A percentile compares a stretch with the other conserved stretches of the same genome.
These are phyloP conservation scores for Rhagonycha lutea DNA, from an alignment of 2,888 invertebrate genomes.

Conservation along the genomic window DNA sequence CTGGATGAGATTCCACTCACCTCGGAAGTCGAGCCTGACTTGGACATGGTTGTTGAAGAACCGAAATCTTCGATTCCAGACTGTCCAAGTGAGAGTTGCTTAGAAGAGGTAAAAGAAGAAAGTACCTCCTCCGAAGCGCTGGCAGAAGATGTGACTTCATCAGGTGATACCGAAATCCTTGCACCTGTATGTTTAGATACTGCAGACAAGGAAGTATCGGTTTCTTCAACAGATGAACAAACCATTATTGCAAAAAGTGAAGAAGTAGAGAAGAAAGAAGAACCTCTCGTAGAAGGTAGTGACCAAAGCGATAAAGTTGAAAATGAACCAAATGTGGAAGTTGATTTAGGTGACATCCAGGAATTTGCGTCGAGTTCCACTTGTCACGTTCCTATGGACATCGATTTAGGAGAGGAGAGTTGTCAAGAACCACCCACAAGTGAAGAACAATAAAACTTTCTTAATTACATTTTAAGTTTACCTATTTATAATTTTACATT, in stretches of 20 bases:
- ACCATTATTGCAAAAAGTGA: background rate
- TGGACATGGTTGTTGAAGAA: background rate
- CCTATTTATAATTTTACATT: background rate
- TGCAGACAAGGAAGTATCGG: background rate
- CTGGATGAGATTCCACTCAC: background rate
- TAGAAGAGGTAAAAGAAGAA: background rate
- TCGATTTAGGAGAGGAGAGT: slow-evolving; percentile 18
- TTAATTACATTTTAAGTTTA: background rate
- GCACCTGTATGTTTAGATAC: slow-evolving; percentile 56
- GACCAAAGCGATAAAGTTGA: slow-evolving; percentile 40
- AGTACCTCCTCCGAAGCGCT: background rate
- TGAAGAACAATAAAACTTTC: slow-evolving; percentile 19
- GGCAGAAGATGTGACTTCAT: slow-evolving; percentile 19
- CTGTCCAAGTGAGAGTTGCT: background rate
- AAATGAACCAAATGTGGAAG: slow-evolving; percentile 6
- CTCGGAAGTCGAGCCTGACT: background rate
- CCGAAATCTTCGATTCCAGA: background rate
- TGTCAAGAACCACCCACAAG: slow-evolving; percentile 19
- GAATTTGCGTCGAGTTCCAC: slow-evolving; percentile 17
- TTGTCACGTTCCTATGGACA: slow-evolving; percentile 12
- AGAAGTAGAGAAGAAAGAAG: slow-evolving; percentile 46
- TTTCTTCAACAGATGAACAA: background rate
- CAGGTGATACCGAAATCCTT: slow-evolving; percentile 47
- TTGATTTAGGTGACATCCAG: background rate
- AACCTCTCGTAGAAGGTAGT: slow-evolving; percentile 53